These are phyloP conservation scores for Limenitis camilla DNA, from an alignment of 2,888 invertebrate genomes.

Conservation along the genomic window DNA sequence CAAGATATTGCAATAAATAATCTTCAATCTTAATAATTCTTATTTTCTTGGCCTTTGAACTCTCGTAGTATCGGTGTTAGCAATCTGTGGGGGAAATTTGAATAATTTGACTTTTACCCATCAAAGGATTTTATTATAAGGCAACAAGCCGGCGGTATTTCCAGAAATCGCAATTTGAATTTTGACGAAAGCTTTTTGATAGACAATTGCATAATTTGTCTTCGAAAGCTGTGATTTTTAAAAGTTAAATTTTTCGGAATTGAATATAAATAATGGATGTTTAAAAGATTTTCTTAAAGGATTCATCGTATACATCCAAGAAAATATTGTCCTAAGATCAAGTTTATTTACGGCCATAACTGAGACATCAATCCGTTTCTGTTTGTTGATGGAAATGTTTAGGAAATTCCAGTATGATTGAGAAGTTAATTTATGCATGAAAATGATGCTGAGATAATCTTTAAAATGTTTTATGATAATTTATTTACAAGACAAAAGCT, in stretches of 20 bases:
- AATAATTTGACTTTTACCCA: constrained; percentile 35
- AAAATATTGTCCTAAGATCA: no score
- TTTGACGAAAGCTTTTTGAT: constrained; percentile 23
- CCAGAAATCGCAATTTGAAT: constrained; percentile 31
- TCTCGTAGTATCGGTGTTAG: constrained; percentile 31
- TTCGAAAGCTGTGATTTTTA: constrained; percentile 8
- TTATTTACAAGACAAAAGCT: no score
- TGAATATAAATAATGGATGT: constrained; percentile 7
- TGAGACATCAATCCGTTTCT: no score
- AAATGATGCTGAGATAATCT: no score
- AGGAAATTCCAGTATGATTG: no score
- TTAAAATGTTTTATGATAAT: no score
- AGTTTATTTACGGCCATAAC: no score
- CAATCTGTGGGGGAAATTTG: constrained; percentile 33
- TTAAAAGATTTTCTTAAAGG: not conserved
- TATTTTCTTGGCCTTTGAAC: constrained; percentile 32
- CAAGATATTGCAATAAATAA: constrained; percentile 31
- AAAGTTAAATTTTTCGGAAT: constrained; percentile 8
- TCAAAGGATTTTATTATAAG: constrained; percentile 35
- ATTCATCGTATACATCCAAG: not conserved
- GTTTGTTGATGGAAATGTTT: no score
- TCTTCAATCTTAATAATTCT: constrained; percentile 29
- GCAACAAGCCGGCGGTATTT: constrained; percentile 28
- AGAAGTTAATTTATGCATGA: no score
- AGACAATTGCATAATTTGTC: constrained; percentile 21